These are phyloP conservation scores for Champsocephalus esox DNA, from an alignment of 2,797 vertebrate genomes.

Conservation along the genomic window DNA sequence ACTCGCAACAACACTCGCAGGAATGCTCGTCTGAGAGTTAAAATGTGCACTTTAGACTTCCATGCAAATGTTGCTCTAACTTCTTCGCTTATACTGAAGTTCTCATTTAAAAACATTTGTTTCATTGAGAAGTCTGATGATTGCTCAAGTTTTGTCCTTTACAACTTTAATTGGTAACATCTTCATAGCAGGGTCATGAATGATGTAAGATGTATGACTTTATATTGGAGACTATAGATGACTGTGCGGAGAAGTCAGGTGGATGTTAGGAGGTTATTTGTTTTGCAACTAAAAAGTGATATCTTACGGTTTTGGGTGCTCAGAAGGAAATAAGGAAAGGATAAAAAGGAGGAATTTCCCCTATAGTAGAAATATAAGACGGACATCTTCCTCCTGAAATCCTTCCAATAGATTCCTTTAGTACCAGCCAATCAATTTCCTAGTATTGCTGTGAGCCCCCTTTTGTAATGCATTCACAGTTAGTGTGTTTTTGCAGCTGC, in stretches of 20 bases:
- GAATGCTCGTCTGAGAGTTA: not conserved
- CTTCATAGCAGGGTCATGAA: not conserved
- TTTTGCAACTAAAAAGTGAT: not conserved
- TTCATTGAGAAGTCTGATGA: not conserved
- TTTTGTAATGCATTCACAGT: slow-evolving; percentile 20
- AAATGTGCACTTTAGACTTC: slow-evolving; percentile 12
- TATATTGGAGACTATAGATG: not conserved
- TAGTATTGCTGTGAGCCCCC: slow-evolving; percentile 5
- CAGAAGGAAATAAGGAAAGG: not conserved
- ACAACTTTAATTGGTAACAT: not conserved
- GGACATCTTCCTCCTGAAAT: not conserved
- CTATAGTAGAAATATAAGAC: not conserved
- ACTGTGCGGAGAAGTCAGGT: not conserved
- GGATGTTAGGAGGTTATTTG: not conserved
- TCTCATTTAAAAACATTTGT: not conserved
- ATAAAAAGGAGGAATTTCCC: not conserved
- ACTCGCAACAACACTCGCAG: not conserved
- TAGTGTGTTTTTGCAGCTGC: slow-evolving; percentile 58
- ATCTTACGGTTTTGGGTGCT: not conserved
- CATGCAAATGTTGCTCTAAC: slow-evolving; percentile 7
- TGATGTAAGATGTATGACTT: not conserved
- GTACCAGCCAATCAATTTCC: not conserved
- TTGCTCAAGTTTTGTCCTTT: not conserved
- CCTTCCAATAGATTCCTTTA: not conserved
- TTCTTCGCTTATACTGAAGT: slow-evolving; percentile 4